These are phyloP conservation scores for Mastomys natalensis DNA, from an alignment of 2,113 vertebrate species.

Conservation along the genomic window DNA sequence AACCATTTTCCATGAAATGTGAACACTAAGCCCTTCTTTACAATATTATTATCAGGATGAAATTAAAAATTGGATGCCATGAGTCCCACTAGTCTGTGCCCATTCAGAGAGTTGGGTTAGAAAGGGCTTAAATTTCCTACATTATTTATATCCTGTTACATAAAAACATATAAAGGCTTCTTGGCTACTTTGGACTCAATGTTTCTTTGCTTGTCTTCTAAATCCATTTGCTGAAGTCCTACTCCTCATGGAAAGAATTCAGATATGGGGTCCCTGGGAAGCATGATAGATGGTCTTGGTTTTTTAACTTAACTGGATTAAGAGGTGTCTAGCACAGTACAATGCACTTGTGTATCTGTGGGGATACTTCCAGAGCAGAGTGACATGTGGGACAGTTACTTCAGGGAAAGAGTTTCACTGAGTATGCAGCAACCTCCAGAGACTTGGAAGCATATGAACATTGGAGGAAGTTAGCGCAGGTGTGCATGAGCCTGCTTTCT, in stretches of 20 bases:
- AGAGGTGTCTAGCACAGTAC: too few relatives aligned
- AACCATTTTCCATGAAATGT: neutral
- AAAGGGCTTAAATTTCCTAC: neutral
- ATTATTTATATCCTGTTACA: neutral
- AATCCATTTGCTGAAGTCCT: neutral
- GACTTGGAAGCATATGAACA: neutral
- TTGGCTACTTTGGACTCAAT: neutral
- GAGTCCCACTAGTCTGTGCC: neutral
- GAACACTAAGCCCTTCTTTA: neutral
- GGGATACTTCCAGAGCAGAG: neutral
- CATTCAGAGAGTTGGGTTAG: neutral
- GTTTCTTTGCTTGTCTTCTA: neutral
- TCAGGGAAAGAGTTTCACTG: neutral
- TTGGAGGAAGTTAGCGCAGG: neutral
- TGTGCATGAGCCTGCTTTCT: neutral
- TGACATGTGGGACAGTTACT: neutral
- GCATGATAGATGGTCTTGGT: neutral
- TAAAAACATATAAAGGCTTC: neutral
- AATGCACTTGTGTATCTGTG: neutral
- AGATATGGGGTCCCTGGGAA: neutral
- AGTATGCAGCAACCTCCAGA: neutral
- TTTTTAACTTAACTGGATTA: neutral
- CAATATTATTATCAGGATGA: neutral
- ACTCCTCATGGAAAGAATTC: neutral
- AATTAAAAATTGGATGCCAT: conserved; percentile 6